Evolutionary conservation across 1,140 invertebrate species (phyloP).

Genomic region (Vollenhovia emeryi): DNA sequence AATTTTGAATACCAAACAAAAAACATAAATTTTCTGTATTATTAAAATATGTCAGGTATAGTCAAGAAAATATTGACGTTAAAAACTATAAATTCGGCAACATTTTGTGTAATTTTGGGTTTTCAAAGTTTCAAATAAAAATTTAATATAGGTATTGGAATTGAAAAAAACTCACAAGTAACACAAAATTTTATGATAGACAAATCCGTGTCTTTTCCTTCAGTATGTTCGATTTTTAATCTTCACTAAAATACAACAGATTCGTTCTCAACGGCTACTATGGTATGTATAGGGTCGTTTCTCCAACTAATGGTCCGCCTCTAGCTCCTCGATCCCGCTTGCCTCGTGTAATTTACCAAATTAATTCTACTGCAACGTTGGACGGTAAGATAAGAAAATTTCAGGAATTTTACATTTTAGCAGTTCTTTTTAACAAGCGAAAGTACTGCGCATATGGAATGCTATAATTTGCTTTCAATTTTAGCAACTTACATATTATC

Average conservation of each 20-base stretch:
- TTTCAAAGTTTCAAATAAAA: neutral
- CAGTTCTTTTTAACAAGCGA: neutral
- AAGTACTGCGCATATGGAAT: neutral
- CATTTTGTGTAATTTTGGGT: neutral
- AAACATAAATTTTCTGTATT: too few species aligned
- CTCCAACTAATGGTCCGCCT: neutral
- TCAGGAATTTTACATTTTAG: slow-evolving; percentile 4
- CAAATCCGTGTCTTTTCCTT: neutral
- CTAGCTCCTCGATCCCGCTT: neutral
- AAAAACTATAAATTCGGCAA: neutral
- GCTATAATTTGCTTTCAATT: neutral
- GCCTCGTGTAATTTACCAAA: slow-evolving; percentile 9
- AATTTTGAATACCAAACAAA: too few species aligned
- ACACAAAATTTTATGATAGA: neutral
- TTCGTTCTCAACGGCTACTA: neutral
- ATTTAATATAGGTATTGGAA: too few species aligned
- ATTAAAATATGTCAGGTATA: too few species aligned
- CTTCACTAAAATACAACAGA: neutral
- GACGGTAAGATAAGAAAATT: neutral
- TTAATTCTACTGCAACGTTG: neutral
- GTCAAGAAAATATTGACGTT: too few species aligned
- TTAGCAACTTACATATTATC: neutral
- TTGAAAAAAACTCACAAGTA: neutral
- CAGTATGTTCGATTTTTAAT: neutral
- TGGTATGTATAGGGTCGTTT: neutral